Base-by-base conservation (phyloP, 2,797 vertebrate species). In the Mastacembelus armatus region DNA sequence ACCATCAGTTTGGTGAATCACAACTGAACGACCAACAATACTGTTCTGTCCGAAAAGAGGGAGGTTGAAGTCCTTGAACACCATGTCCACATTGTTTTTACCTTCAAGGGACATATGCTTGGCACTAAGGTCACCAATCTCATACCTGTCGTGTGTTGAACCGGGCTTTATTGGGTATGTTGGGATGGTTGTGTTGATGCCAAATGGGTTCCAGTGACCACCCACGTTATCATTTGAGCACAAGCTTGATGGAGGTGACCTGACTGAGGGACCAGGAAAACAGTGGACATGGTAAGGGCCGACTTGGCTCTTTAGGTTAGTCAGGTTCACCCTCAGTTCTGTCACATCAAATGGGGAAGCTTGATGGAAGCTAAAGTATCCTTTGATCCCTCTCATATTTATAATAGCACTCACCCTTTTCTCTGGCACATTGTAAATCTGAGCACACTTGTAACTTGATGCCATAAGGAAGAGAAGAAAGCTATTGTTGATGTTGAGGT, bases 41-140 rank as follows among this genome's bases (percentile, higher is more conserved):
- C 94, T 95, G 75, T 95, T 94, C 5, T 0, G 49, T 42, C 94
- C 95, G 80, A 94, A 96, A 2, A 96, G 85, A 42, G 95, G 95
- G 6, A 96, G 88, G 64, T 90, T 94, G 83, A 88, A 94, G 83
- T 96, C 95, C 0, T 0, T 59, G 43, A 93, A 90, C 2, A 45
- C 52, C 26, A 4, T 10, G 4, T 84, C 43, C 9, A 61, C 29
- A 3, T 58, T 26, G 4, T 56, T 68, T 33, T 0, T 21, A 6
- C 39, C 69, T 12, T 44, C 21, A 16, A 96, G 85, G 15, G 66
- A 90, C 65, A 88, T 71, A 22, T 96, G 94, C 51, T 89, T 94
- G 30, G 45, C 18, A 26, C 94, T 94, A 51, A 96, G 90, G 77
- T 95, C 93, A 10, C 95, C 95, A 0, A 87, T 33, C 50, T 94